These are phyloP conservation scores for Taxidea taxus DNA, from an alignment of 2,113 vertebrate genomes.

Conservation along the genomic window DNA sequence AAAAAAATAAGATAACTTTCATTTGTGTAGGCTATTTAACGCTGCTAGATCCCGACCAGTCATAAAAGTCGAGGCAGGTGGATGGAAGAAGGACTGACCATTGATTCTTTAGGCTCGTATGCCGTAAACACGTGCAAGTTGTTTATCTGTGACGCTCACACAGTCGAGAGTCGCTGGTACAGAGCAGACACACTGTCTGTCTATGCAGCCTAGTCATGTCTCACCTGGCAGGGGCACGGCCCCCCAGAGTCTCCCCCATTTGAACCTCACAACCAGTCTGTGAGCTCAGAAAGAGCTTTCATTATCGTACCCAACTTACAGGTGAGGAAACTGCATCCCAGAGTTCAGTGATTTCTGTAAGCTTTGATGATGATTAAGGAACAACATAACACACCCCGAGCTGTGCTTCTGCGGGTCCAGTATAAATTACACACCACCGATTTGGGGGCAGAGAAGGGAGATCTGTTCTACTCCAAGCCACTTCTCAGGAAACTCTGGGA, in stretches of 20 bases:
- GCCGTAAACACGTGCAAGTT: neutral
- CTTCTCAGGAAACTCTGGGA: neutral
- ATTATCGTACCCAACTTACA: neutral
- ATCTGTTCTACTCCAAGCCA: neutral
- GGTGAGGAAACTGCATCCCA: neutral
- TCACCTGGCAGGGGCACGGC: neutral
- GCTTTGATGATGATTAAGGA: neutral
- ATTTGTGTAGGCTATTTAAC: constrained; percentile 39
- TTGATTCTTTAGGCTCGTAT: neutral
- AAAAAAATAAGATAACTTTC: constrained; percentile 72
- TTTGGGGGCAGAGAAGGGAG: neutral
- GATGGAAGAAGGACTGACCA: constrained; percentile 30
- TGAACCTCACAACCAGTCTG: neutral
- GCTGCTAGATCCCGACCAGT: constrained; percentile 8
- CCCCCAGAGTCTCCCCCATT: neutral
- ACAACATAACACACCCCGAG: neutral
- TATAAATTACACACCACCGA: neutral
- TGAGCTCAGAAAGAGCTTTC: neutral
- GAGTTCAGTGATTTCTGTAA: neutral
- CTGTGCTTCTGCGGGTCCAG: neutral
- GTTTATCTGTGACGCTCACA: neutral
- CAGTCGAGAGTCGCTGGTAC: neutral
- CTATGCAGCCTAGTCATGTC: neutral
- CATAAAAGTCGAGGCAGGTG: neutral
- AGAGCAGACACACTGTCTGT: neutral